A percentile compares a stretch with the other conserved stretches of the same genome.
These are phyloP conservation scores for Acronicta psi DNA, from an alignment of 2,888 invertebrate species.

Conservation along the genomic window DNA sequence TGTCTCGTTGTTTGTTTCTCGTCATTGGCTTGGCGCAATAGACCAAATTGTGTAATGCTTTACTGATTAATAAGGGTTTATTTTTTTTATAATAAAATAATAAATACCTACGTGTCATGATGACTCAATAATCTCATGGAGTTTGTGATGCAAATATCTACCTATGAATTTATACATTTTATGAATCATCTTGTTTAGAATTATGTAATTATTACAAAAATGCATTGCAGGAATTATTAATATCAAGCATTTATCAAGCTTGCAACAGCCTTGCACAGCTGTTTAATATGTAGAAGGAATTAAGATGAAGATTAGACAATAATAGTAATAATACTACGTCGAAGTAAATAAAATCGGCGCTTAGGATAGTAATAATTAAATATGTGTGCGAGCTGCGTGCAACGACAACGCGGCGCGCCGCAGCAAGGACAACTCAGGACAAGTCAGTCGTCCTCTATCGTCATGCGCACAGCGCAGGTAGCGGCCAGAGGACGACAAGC, in stretches of 20 bases:
- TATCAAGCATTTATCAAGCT: no score
- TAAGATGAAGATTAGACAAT: no score
- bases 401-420: constrained; percentile 58
- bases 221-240: no score
- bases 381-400: constrained; percentile 69
- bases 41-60: not conserved
- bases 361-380: constrained; percentile 39
- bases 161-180: not conserved
- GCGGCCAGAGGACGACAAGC: constrained; percentile 84
- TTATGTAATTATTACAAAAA: no score
- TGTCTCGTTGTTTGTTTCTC: constrained; percentile 3
- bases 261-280: no score
- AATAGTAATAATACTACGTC: not conserved
- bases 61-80: no score
- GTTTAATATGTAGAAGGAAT: no score
- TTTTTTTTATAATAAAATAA: no score
- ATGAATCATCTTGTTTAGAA: no score
- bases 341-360: constrained; percentile 25
- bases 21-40: not conserved
- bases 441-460: constrained; percentile 83
- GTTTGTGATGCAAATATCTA: no score
- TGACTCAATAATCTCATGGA: no score
- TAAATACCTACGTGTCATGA: no score
- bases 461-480: constrained; percentile 88
- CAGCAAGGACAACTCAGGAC: constrained; percentile 84